phyloP scores from a whole-genome alignment of 2,113 vertebrate genomes.

The mouse (Mus musculus) region DNA sequence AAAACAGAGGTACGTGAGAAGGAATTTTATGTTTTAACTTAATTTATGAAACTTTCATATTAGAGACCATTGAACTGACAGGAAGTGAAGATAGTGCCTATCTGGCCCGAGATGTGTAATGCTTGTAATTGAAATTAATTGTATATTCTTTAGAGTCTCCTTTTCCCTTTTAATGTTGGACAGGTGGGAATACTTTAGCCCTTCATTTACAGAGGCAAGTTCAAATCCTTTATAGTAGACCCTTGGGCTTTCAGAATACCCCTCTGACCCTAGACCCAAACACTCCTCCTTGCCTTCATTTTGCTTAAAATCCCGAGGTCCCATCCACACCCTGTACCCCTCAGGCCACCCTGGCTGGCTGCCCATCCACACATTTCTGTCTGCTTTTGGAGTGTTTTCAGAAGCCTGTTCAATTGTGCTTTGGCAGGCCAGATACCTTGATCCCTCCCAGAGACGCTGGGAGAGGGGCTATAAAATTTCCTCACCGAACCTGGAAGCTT shows the following conservation, averaged over 20 bases:
- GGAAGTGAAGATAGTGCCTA: constrained; percentile 81
- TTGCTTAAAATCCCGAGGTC: constrained; percentile 89
- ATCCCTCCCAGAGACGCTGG: constrained; percentile 89
- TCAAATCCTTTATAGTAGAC: constrained; percentile 85
- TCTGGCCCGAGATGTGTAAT: constrained; percentile 77
- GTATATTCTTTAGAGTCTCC: constrained; percentile 87
- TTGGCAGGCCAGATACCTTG: constrained; percentile 92
- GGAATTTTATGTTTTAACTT: constrained; percentile 72
- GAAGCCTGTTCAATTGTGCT: constrained; percentile 93
- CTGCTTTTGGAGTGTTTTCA: constrained; percentile 93
- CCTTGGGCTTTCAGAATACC: constrained; percentile 78
- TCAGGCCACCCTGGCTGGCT: constrained; percentile 89
- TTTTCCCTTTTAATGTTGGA: constrained; percentile 85
- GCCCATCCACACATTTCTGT: constrained; percentile 93
- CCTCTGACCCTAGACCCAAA: constrained; percentile 86
- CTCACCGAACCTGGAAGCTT: constrained; percentile 84
- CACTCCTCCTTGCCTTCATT: constrained; percentile 89
- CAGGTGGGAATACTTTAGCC: constrained; percentile 88
- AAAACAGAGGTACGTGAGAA: constrained; percentile 62
- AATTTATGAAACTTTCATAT: constrained; percentile 72
- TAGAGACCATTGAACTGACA: constrained; percentile 70
- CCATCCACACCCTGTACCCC: constrained; percentile 75
- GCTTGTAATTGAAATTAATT: constrained; percentile 90
- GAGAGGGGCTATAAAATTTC: constrained; percentile 91
- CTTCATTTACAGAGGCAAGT: constrained; percentile 83